Conservation (phyloP, 2,888 invertebrate genomes). For the Melolontha melolontha region DNA sequence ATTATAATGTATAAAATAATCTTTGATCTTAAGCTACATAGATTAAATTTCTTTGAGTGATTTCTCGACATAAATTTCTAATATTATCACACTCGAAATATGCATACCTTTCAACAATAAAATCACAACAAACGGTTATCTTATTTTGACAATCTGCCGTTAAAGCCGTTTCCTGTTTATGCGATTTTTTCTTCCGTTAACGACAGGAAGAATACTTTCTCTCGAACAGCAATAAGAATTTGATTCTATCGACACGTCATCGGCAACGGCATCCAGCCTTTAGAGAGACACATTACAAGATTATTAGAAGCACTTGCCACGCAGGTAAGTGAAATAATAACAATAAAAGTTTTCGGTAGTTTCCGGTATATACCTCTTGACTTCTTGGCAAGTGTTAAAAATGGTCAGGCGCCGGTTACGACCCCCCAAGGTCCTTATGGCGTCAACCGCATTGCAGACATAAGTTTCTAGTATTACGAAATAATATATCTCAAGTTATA, state of each 20-base stretch:
- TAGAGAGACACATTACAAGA: not conserved
- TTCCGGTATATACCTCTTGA: constrained; percentile 22
- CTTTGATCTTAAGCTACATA: no score
- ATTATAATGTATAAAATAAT: no score
- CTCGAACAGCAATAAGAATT: no score
- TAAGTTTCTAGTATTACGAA: not conserved
- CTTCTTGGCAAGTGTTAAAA: constrained; percentile 37
- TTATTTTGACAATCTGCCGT: no score
- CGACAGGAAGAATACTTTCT: no score
- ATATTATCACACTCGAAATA: no score
- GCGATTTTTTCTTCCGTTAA: no score
- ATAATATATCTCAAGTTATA: not conserved
- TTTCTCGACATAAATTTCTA: no score
- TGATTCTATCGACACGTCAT: not conserved
- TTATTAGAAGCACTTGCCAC: constrained; percentile 15
- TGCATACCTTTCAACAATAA: no score
- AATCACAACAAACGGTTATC: no score
- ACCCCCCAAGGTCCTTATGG: constrained; percentile 28
- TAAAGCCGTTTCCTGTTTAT: no score
- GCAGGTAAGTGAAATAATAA: constrained; percentile 19
- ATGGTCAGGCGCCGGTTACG: constrained; percentile 15
- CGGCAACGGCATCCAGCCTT: not conserved
- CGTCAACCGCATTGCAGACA: constrained; percentile 20
- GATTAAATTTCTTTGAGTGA: no score
- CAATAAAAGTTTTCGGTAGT: constrained; percentile 32